Base-by-base conservation (phyloP, 2,888 invertebrate species). In the Idaea straminata region DNA sequence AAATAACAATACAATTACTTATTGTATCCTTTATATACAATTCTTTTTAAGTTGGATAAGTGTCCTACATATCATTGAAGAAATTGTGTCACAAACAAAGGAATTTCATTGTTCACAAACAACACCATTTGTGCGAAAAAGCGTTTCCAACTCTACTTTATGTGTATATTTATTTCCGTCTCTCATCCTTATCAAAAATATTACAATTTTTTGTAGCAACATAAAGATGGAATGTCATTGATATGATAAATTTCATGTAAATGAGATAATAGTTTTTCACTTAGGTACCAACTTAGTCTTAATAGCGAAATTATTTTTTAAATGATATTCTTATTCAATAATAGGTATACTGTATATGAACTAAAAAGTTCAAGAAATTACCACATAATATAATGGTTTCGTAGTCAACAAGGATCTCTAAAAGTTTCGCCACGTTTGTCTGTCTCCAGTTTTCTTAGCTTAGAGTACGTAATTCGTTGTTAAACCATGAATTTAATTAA, bases 1-100 rank as follows among this genome's bases (percentile, higher is more conserved):
- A 59, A 16, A 59, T 59, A 58, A 58, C 16, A 58, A 5, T 16
- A 59, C 34, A 59, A 59, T 59, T 25, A 16, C 25, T 25, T 59
- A 25, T 59, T 10, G 34, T 59, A 34, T 25, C 25, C 34, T 59
- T 59, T 59, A 59, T 10, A 34, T 59, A 59, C 59, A 59, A 59
- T 59, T 59, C 59, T 59, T 59, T 59, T 13, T 25, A 34, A 25
- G 13, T 34, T 66, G 66, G 68, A 69, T 67, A 74, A 73, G 76
- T 80, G 78, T 75, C 71, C 78, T 77, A 77, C 74, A 76, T 77
- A 81, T 81, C 77, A 78, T 77, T 74, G 77, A 73, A 70, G 75
- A 77, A 81, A 77, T 77, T 77, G 81, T 76, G 80, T 72, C 81
- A 76, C 81, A 87, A 25, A 25, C 25, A 25, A 25, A 25, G 25